A percentile compares a stretch with the other conserved stretches of the same genome.
phyloP scores from a whole-genome alignment of 2,113 vertebrate species.

The Casuarius casuarius region DNA sequence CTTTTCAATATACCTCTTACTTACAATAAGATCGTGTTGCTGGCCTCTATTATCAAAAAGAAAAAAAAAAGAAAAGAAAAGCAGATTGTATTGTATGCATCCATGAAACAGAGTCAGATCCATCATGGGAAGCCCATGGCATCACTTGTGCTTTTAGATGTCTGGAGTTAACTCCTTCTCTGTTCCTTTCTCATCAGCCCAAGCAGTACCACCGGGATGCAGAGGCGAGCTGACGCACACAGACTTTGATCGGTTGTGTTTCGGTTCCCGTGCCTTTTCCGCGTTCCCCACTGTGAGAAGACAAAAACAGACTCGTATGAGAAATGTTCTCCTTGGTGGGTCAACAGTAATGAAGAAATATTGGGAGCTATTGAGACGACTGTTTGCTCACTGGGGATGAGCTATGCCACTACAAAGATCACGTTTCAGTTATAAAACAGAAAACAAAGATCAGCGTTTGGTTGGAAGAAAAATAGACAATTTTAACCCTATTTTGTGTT shows the following conservation, averaged over 20 bases:
- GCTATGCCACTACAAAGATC: neutral
- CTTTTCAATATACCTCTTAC: neutral
- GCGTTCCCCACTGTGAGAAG: conserved; percentile 9
- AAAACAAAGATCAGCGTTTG: neutral
- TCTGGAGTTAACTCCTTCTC: neutral
- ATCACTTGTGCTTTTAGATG: neutral
- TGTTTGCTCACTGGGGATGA: fast-evolving
- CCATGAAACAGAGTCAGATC: neutral
- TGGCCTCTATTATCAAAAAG: neutral
- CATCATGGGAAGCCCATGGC: neutral
- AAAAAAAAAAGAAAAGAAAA: neutral
- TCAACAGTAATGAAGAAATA: neutral
- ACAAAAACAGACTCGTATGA: neutral
- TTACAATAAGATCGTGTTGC: neutral
- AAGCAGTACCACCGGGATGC: fast-evolving
- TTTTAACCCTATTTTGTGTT: neutral
- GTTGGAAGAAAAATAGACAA: neutral
- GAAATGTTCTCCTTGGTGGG: neutral
- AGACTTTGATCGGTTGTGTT: conserved; percentile 6
- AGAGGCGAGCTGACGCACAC: neutral
- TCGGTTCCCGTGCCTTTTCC: neutral
- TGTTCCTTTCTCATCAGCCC: neutral
- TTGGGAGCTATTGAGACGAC: fast-evolving
- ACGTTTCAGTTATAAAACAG: neutral
- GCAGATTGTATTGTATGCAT: neutral